phyloP scores from a whole-genome alignment of 2,113 vertebrate species.

The Egretta garzetta region DNA sequence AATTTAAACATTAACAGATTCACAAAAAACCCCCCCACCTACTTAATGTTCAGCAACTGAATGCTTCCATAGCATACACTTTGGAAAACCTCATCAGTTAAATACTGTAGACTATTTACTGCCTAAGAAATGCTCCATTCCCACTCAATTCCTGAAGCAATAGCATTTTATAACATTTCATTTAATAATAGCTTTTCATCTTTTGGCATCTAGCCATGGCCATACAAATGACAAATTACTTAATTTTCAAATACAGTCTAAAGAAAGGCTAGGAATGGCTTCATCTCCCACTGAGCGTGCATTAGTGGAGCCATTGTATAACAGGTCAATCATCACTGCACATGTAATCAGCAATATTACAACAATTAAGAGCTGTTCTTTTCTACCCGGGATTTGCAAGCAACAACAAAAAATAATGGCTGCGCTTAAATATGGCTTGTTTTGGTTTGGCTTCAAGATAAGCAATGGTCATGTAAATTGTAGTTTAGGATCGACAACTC shows the following conservation, averaged over 20 bases:
- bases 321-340: background rate
- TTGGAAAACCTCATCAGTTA: background rate
- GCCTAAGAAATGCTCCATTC: background rate
- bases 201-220: background rate
- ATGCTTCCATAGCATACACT: background rate
- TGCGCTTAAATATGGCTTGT: background rate
- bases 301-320: background rate
- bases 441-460: background rate
- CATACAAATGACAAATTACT: background rate
- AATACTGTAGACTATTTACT: background rate
- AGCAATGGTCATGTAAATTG: background rate
- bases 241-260: background rate
- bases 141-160: background rate
- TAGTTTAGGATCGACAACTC: background rate
- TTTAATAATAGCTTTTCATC: background rate
- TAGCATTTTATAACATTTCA: background rate
- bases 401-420: background rate
- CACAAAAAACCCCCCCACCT: accelerated
- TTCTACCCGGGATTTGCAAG: background rate
- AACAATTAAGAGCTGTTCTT: background rate
- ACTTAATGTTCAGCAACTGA: background rate
- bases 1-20: background rate
- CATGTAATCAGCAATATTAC: background rate
- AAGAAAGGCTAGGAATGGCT: background rate
- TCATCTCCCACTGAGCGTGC: background rate